Evolutionary conservation across 2,113 vertebrate genomes (phyloP).

Genomic region (Stigmatopora nigra): DNA sequence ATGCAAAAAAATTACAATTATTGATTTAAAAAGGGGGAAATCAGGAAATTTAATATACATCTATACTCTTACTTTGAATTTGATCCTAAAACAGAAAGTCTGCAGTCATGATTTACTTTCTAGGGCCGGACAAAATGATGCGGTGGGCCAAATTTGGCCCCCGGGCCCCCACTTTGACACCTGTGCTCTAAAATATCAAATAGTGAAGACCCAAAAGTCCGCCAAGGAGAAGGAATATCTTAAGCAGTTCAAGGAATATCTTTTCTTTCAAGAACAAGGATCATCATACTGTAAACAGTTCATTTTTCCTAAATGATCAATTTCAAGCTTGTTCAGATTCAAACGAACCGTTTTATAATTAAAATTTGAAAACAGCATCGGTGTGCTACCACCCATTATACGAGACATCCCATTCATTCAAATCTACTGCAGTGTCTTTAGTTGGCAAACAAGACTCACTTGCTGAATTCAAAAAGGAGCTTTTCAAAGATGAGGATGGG

Average conservation of each 20-base stretch:
- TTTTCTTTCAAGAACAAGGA: neutral
- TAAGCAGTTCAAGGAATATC: neutral
- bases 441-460: constrained; percentile 70
- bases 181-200: neutral
- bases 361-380: neutral
- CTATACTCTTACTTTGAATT: too few relatives aligned
- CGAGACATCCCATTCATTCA: neutral
- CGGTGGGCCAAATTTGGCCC: too few relatives aligned
- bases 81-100: too few relatives aligned
- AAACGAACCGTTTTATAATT: neutral
- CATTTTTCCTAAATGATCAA: neutral
- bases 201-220: neutral
- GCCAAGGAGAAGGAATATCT: neutral
- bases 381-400: neutral
- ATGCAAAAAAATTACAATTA: too few relatives aligned
- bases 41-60: too few relatives aligned
- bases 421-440: neutral
- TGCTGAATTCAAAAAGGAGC: constrained; percentile 97
- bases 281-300: neutral
- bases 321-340: neutral
- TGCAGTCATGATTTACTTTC: too few relatives aligned
- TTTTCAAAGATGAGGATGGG: constrained; percentile 99
- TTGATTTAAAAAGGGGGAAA: too few relatives aligned
- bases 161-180: too few relatives aligned
- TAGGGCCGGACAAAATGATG: too few relatives aligned